Evolutionary conservation across 2,797 vertebrate species (phyloP).

Genomic region (Gymnodraco acuticeps): DNA sequence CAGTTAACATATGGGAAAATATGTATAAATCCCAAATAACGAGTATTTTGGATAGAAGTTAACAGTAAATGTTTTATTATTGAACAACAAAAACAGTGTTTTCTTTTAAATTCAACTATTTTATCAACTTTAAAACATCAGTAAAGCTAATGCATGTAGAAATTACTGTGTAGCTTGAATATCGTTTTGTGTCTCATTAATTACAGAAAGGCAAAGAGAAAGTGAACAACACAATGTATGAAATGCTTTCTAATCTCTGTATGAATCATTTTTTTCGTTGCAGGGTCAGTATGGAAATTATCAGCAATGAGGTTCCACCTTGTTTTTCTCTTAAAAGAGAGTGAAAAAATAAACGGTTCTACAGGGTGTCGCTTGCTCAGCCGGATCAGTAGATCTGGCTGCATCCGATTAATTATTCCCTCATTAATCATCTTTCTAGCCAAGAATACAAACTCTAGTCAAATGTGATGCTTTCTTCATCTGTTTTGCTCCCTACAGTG

Average conservation of each 20-base stretch:
- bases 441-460: conserved; percentile 31
- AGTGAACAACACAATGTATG: not conserved
- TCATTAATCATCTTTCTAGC: conserved; percentile 32
- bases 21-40: not conserved
- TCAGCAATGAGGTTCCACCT: conserved; percentile 88
- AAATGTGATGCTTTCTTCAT: conserved; percentile 28
- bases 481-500: conserved; percentile 23
- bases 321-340: conserved; percentile 38
- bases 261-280: conserved; percentile 44
- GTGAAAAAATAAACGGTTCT: conserved; percentile 24
- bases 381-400: conserved; percentile 49
- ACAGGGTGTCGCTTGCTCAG: conserved; percentile 23
- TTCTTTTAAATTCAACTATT: not conserved
- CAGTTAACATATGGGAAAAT: not conserved
- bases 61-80: not conserved
- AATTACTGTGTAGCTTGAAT: not conserved
- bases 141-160: not conserved
- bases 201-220: not conserved
- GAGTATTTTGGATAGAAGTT: not conserved
- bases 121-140: conserved; percentile 2
- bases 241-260: not conserved
- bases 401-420: conserved; percentile 44
- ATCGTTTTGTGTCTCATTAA: not conserved
- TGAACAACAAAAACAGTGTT: not conserved
- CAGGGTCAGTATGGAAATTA: conserved; percentile 97